Base-by-base conservation (phyloP, 2,888 invertebrate species). In the Cerastis rubricosa region DNA sequence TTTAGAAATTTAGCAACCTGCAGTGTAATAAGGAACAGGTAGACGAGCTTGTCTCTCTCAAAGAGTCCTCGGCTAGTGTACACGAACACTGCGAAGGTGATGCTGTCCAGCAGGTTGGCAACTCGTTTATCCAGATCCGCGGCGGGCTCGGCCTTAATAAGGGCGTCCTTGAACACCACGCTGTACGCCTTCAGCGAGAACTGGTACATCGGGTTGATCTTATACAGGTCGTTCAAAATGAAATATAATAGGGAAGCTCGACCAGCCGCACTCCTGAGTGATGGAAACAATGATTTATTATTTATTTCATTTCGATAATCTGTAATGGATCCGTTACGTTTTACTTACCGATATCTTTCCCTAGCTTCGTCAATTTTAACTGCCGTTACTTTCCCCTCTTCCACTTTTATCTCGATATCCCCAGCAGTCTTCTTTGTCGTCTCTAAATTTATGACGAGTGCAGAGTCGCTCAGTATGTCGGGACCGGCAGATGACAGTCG, bases 101-200 rank as follows among this genome's bases (percentile, higher is more conserved):
- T 99, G 86, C 98, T 98, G 89, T 99, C 99, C 73, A 99, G 97
- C 22, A 99, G 95, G 91, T 98, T 98, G 14, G 93, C 89, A 0
- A 99, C 98, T 49, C 99, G 97, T 9, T 97, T 97, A 61, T 97
- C 97, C 0, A 99, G 95, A 4, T 98, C 98, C 0, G 98, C 98
- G 0, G 98, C 97, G 0, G 97, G 94, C 9, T 97, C 97, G 0
- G 99, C 98, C 76, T 96, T 97, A 25, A 96, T 94, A 66, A 99
- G 97, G 0, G 99, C 99, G 85, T 98, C 98, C 88, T 98, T 98
- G 94, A 99, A 99, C 7, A 99, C 99, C 0, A 98, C 98, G 88
- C 98, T 98, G 96, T 99, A 99, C 0, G 99, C 99, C 94, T 99
- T 99, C 76, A 99, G 95, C 0, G 99, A 99, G 95, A 99, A 99